Conservation (phyloP, 2,113 vertebrate genomes). For the Lota lota region DNA sequence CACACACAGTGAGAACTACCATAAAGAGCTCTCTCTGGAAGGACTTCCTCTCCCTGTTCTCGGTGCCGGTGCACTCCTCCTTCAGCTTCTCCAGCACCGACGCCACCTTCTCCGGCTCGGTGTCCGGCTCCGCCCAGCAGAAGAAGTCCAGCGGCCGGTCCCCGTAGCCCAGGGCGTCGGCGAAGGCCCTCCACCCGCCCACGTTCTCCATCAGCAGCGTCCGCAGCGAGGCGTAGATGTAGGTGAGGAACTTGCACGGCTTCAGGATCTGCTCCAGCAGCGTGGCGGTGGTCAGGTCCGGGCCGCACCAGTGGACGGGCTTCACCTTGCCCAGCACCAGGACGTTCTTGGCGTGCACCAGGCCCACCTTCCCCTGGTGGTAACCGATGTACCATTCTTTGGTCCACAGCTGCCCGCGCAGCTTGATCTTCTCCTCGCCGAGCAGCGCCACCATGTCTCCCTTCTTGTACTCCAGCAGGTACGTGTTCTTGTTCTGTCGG, state of each 20-base stretch:
- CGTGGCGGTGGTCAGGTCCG: constrained; percentile 84
- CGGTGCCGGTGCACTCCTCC: constrained; percentile 88
- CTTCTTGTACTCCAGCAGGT: constrained; percentile 95
- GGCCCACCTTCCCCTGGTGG: constrained; percentile 89
- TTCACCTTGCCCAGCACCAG: constrained; percentile 85
- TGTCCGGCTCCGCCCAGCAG: constrained; percentile 88
- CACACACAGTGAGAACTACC: constrained; percentile 68
- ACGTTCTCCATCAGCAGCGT: constrained; percentile 95
- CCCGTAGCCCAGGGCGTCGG: constrained; percentile 86
- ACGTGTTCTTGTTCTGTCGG: constrained; percentile 90
- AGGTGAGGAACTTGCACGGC: constrained; percentile 95
- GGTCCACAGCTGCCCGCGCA: constrained; percentile 91
- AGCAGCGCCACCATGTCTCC: constrained; percentile 89
- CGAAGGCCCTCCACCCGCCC: constrained; percentile 89
- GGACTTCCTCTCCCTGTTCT: constrained; percentile 89
- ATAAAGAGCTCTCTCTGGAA: constrained; percentile 97
- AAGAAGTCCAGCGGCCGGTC: constrained; percentile 85
- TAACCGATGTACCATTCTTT: constrained; percentile 99
- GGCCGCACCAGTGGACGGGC: constrained; percentile 84
- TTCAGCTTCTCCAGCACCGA: constrained; percentile 95
- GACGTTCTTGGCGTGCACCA: constrained; percentile 92
- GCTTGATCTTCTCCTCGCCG: constrained; percentile 90
- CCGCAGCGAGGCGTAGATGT: constrained; percentile 93
- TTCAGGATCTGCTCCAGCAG: constrained; percentile 92
- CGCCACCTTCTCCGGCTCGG: constrained; percentile 89